phyloP scores from a whole-genome alignment of 2,797 vertebrate species.

The Cirrhinus molitorella region DNA sequence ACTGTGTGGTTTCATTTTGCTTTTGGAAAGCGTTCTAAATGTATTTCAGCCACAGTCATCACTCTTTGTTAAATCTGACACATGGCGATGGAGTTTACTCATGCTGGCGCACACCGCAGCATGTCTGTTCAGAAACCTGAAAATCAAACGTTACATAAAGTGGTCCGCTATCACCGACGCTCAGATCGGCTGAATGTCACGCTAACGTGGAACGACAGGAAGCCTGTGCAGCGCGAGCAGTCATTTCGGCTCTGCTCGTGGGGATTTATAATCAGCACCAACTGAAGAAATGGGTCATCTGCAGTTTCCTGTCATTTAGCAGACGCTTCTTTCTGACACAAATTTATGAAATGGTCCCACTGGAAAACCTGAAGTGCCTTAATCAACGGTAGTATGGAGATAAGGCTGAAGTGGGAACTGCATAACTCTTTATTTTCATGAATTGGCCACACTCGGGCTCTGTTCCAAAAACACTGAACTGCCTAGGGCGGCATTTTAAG shows the following conservation, averaged over 20 bases:
- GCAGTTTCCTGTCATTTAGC: constrained; percentile 17
- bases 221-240: not conserved
- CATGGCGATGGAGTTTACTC: not conserved
- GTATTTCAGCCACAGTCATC: not conserved
- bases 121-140: constrained; percentile 17
- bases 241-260: not conserved
- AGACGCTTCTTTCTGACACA: constrained; percentile 1
- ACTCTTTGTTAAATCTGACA: constrained; percentile 29
- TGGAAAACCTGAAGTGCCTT: constrained; percentile 13
- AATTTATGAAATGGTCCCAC: not conserved
- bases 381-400: not conserved
- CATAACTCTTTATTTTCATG: not conserved
- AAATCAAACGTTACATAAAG: constrained; percentile 18
- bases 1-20: constrained; percentile 9
- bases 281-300: constrained; percentile 24
- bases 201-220: constrained; percentile 35
- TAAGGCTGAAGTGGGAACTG: not conserved
- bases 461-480: not conserved
- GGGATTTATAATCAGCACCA: constrained; percentile 29
- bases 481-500: not conserved
- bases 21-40: constrained; percentile 7
- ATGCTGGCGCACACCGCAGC: not conserved
- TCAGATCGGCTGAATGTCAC: constrained; percentile 20
- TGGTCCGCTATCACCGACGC: not conserved
- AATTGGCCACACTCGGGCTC: constrained; percentile 1